These are phyloP conservation scores for Tryphoninae sp. DNA, from an alignment of 2,888 invertebrate species.

Conservation along the genomic window DNA sequence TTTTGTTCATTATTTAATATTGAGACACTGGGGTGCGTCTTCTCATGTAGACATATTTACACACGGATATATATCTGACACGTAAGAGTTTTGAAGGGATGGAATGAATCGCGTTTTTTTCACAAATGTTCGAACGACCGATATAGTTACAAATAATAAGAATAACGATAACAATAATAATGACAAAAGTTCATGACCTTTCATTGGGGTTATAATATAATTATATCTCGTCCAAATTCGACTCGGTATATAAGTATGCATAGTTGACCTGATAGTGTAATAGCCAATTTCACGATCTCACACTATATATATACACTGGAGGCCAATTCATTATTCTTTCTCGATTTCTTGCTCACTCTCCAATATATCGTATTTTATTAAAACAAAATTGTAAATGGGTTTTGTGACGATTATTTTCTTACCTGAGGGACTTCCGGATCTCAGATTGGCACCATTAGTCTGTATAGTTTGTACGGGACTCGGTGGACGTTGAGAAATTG, in stretches of 20 bases:
- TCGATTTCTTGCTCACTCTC: slow-evolving; percentile 56
- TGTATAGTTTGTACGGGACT: slow-evolving; percentile 84
- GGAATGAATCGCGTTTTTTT: slow-evolving; percentile 51
- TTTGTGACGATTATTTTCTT: slow-evolving; percentile 66
- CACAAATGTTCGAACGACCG: slow-evolving; percentile 50
- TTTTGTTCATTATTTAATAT: too few relatives aligned
- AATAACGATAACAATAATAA: slow-evolving; percentile 42
- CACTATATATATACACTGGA: slow-evolving; percentile 25
- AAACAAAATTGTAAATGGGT: too few relatives aligned
- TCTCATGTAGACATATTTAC: slow-evolving; percentile 48
- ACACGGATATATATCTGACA: slow-evolving; percentile 77
- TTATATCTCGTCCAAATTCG: slow-evolving; percentile 6
- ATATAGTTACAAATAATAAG: slow-evolving; percentile 28
- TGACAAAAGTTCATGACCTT: slow-evolving; percentile 36
- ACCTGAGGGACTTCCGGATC: slow-evolving; percentile 85
- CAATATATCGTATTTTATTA: slow-evolving; percentile 11
- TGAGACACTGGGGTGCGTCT: too few relatives aligned
- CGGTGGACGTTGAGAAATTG: slow-evolving; percentile 87
- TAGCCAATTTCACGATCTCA: slow-evolving; percentile 44
- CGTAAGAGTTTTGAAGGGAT: slow-evolving; percentile 80
- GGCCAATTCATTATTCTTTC: slow-evolving; percentile 40
- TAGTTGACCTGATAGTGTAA: slow-evolving; percentile 25
- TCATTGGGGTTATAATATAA: slow-evolving; percentile 10
- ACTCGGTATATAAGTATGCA: slow-evolving; percentile 16
- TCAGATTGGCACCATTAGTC: slow-evolving; percentile 83